Percentiles rank a stretch among this genome's conserved stretches.
These are phyloP conservation scores for Lasaia peninsularis DNA, from an alignment of 1,140 invertebrate genomes.

Conservation along the genomic window DNA sequence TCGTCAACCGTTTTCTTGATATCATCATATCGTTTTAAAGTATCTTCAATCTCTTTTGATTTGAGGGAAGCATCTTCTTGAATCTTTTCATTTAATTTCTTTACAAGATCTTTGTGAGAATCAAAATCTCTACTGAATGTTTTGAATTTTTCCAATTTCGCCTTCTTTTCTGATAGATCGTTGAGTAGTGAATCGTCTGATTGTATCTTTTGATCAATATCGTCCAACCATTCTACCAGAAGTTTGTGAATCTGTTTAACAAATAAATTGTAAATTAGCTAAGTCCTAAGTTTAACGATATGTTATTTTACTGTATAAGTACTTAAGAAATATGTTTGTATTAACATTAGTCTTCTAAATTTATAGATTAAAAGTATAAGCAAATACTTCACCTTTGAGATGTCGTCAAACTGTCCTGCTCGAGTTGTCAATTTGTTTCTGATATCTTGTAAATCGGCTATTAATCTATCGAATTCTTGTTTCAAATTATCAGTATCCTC, in stretches of 20 bases:
- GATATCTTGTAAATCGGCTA: conserved; percentile 87
- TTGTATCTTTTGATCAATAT: conserved; percentile 89
- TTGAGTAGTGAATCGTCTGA: conserved; percentile 84
- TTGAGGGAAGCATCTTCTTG: conserved; percentile 82
- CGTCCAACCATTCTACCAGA: conserved; percentile 90
- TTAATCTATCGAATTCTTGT: conserved; percentile 90
- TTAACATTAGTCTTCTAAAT: too few relatives aligned
- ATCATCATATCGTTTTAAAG: conserved; percentile 84
- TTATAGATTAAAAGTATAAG: too few relatives aligned
- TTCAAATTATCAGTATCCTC: conserved; percentile 93
- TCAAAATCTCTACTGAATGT: conserved; percentile 87
- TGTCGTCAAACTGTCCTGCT: conserved; percentile 88
- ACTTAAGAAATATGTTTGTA: too few relatives aligned
- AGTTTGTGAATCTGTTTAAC: conserved; percentile 80
- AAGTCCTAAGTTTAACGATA: neutral
- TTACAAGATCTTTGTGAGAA: conserved; percentile 85
- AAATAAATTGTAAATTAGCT: conserved; percentile 12
- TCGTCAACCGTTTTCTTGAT: conserved; percentile 81
- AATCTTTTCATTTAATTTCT: conserved; percentile 83
- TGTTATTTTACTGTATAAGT: too few relatives aligned
- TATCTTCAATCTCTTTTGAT: conserved; percentile 82
- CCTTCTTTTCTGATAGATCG: conserved; percentile 93
- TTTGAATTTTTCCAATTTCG: conserved; percentile 89
- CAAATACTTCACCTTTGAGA: conserved; percentile 82
- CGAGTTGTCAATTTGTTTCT: conserved; percentile 84